Evolutionary conservation across 2,888 invertebrate genomes (phyloP).

Genomic region (Hedychridium roseum): DNA sequence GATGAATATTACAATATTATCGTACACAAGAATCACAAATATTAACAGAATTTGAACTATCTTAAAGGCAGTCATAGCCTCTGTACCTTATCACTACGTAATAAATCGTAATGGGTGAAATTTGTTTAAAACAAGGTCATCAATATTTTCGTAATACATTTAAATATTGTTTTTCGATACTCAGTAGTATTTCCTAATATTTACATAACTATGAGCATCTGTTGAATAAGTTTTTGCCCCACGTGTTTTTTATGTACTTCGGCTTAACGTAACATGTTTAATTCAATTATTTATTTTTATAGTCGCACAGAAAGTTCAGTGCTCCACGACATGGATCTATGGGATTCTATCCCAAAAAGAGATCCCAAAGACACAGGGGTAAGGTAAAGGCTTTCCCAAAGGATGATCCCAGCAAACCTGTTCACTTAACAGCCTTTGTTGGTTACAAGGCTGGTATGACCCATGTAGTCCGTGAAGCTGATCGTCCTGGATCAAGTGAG

Average conservation of each 20-base stretch:
- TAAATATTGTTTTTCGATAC: conserved; percentile 1
- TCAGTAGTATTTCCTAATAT: conserved; percentile 4
- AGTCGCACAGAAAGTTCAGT: conserved; percentile 99
- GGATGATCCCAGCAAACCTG: conserved; percentile 95
- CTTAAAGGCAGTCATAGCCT: no score
- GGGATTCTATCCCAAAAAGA: conserved; percentile 99
- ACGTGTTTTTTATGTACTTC: no score
- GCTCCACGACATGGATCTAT: conserved; percentile 99
- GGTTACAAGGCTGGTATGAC: conserved; percentile 99
- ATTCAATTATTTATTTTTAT: conserved; percentile 29
- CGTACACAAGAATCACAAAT: background rate
- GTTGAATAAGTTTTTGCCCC: no score
- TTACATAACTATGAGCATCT: no score
- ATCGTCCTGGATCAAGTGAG: conserved; percentile 98
- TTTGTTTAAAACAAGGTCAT: background rate
- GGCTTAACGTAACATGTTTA: no score
- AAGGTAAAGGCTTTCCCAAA: conserved; percentile 99
- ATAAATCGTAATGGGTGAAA: background rate
- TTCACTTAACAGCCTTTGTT: conserved; percentile 96
- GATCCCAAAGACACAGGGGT: conserved; percentile 95
- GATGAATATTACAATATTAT: background rate
- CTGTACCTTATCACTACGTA: no score
- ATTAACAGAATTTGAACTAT: background rate
- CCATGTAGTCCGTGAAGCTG: conserved; percentile 97
- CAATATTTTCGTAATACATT: conserved; percentile 1